Base-by-base conservation (phyloP, 1,140 invertebrate species). In the Orius insidiosus region DNA sequence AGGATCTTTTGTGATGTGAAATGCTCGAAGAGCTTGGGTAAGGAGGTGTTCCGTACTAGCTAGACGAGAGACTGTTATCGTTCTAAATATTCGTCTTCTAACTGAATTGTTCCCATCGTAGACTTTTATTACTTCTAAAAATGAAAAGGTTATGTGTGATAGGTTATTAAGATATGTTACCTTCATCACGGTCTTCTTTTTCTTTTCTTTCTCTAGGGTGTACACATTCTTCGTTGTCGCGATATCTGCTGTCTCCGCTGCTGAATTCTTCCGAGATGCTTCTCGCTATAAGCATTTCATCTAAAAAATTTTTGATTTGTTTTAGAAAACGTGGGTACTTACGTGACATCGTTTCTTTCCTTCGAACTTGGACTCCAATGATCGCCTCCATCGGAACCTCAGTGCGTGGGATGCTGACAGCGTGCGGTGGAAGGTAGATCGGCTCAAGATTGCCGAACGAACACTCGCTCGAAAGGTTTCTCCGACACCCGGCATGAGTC, bases 301-400 rank as follows among this genome's bases (percentile, higher is more conserved):
- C 11, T 10, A 10, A 11, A 13, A 15, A 9, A 11, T 15, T 15
- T n/a, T n/a, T 15, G 35, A 3, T 36, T 36, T 9, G 3, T 15
- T 15, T 36, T 38, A n/a, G n/a, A n/a, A n/a, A n/a, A n/a, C n/a
- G n/a, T 43, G 10, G 72, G 66, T 77, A 85, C 73, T 86, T 75
- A 70, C 85, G 75, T 61, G 84, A 79, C 58, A 84, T 68, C 45
- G 71, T 72, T 58, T 76, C 76, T 65, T 80, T 85, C 35, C 80
- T 75, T 56, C 82, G 68, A 47, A 76, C 76, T 71, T 87, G 80
- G 47, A 89, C 84, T 47, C 87, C 87, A 60, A 92, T 90, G 60
- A 92, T 89, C 47, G 86, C 89, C 65, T 98, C 94, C 78, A 98
- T 93, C 45, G 89, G 89, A 58, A 98, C 85, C 68, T 97, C 92